Percentiles rank a stretch among this genome's conserved stretches.
phyloP scores from a whole-genome alignment of 2,113 vertebrate genomes.

The Tragelaphus strepsiceros region DNA sequence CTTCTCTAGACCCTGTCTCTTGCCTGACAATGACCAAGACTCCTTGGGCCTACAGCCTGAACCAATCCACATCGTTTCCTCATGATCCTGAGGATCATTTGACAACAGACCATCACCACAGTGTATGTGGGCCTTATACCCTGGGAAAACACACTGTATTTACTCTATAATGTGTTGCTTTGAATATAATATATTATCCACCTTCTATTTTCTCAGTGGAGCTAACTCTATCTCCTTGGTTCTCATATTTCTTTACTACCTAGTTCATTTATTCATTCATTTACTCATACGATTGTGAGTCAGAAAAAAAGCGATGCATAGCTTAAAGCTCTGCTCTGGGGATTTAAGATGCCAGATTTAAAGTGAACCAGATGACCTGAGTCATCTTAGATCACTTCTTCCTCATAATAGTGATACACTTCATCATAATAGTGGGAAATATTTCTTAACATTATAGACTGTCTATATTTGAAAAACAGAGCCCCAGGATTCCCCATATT shows the following conservation, averaged over 20 bases:
- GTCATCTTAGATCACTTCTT: background rate
- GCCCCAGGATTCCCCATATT: background rate
- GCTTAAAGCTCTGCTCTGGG: background rate
- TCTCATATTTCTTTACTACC: background rate
- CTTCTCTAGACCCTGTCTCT: background rate
- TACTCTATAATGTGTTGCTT: background rate
- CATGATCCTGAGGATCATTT: background rate
- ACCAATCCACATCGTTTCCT: background rate
- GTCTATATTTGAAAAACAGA: conserved; percentile 12
- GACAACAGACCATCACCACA: background rate
- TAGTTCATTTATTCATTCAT: background rate
- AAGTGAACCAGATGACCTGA: background rate
- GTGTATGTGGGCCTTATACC: background rate
- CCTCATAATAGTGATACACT: background rate
- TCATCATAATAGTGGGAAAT: conserved; percentile 11
- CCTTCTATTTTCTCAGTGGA: background rate
- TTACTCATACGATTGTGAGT: background rate
- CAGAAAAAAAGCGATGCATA: background rate
- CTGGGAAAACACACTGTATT: background rate
- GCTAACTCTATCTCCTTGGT: background rate
- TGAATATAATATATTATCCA: background rate
- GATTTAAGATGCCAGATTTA: background rate
- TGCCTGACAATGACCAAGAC: background rate
- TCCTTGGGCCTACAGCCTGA: background rate
- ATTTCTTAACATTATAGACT: background rate